Percentiles rank a stretch among this genome's conserved stretches.
phyloP scores from a whole-genome alignment of 2,888 invertebrate genomes.

The Eupsilia transversa region DNA sequence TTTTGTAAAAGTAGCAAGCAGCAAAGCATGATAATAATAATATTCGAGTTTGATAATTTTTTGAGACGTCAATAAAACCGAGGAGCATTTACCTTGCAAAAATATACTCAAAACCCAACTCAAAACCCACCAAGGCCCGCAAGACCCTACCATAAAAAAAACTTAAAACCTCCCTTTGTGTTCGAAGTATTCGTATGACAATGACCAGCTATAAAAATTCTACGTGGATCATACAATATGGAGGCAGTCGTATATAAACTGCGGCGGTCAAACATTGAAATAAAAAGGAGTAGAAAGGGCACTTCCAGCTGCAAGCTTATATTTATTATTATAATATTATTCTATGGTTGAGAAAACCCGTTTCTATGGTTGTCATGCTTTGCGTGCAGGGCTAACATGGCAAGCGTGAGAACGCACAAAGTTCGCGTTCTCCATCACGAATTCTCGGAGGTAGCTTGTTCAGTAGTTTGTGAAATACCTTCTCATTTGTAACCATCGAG shows the following conservation, averaged over 20 bases:
- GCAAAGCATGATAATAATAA: too few species aligned
- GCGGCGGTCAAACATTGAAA: neutral
- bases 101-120: neutral
- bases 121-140: too few species aligned
- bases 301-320: too few species aligned
- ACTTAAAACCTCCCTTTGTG: neutral
- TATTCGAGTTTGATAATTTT: too few species aligned
- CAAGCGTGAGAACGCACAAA: neutral
- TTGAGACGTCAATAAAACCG: too few species aligned
- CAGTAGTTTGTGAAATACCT: neutral
- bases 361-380: too few species aligned
- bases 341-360: too few species aligned
- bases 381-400: neutral
- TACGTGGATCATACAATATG: conserved; percentile 50
- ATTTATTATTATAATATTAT: too few species aligned
- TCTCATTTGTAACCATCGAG: neutral
- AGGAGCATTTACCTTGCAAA: neutral
- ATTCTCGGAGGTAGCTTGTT: neutral
- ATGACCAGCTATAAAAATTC: conserved; percentile 51
- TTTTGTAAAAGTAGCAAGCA: too few species aligned
- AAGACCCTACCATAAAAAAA: conserved; percentile 6
- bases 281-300: neutral
- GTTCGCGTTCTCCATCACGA: neutral
- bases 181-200: conserved; percentile 34
- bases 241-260: conserved; percentile 16